Evolutionary conservation across 2,888 invertebrate genomes (phyloP).

Genomic region (Perizoma affinitatum): DNA sequence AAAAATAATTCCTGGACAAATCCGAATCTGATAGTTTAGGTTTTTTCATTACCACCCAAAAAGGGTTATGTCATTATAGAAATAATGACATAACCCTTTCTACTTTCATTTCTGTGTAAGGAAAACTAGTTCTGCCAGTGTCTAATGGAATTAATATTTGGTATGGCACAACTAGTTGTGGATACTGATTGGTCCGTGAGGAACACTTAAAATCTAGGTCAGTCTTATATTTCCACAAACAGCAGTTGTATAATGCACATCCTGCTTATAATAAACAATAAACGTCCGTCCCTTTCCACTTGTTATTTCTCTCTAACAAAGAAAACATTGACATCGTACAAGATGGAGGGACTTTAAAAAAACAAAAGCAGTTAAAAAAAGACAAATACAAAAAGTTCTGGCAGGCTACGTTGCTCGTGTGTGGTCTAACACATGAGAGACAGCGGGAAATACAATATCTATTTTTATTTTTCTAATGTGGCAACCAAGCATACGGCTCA

Average conservation of each 20-base stretch:
- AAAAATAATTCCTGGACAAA: too few relatives aligned
- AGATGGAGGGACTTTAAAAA: slow-evolving; percentile 20
- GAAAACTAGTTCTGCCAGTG: too few relatives aligned
- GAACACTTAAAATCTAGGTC: not conserved
- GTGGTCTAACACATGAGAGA: slow-evolving; percentile 10
- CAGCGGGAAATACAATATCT: not conserved
- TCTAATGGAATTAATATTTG: too few relatives aligned
- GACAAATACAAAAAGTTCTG: slow-evolving; percentile 18
- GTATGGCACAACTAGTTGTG: too few relatives aligned
- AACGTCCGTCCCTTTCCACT: not conserved
- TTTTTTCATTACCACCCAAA: too few relatives aligned
- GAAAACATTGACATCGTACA: slow-evolving; percentile 23
- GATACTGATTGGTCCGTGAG: too few relatives aligned
- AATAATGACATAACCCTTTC: too few relatives aligned
- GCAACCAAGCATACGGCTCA: not conserved
- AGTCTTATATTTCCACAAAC: not conserved
- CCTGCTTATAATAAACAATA: too few relatives aligned
- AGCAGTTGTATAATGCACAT: not conserved
- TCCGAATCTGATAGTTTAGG: too few relatives aligned
- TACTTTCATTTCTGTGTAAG: too few relatives aligned
- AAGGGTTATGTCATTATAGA: not conserved
- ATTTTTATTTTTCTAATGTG: not conserved
- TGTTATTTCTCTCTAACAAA: slow-evolving; percentile 17
- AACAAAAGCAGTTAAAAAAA: slow-evolving; percentile 16
- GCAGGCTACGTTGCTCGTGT: slow-evolving; percentile 2